These are phyloP conservation scores for Metridium senile DNA, from an alignment of 92 coral and sea anemone species.

Conservation along the genomic window DNA sequence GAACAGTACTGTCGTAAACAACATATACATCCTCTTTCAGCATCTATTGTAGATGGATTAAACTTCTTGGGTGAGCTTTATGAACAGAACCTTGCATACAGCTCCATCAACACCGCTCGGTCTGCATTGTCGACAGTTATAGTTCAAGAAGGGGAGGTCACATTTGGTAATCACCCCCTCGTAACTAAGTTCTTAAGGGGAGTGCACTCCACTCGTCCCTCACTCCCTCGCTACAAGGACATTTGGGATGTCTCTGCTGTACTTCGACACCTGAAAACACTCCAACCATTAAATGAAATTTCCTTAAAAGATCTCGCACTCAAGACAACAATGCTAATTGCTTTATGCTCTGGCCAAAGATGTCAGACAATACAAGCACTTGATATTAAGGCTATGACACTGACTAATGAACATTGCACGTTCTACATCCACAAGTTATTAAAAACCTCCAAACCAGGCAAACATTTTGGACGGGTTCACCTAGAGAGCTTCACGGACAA, in stretches of 20 bases:
- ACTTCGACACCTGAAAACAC: conserved; percentile 22
- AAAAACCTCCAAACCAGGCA: conserved; percentile 45
- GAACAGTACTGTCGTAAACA: conserved; percentile 53
- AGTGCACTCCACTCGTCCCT: conserved; percentile 44
- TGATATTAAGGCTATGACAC: conserved; percentile 32
- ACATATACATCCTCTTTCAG: conserved; percentile 46
- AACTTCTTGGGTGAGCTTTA: conserved; percentile 41
- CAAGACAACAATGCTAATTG: conserved; percentile 58
- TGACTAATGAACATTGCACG: conserved; percentile 26
- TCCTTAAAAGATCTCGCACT: conserved; percentile 44
- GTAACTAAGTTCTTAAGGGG: conserved; percentile 36
- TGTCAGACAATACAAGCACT: conserved; percentile 61
- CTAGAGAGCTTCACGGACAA: conserved; percentile 30
- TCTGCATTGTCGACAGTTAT: conserved; percentile 46
- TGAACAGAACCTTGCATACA: conserved; percentile 38
- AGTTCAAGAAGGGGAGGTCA: conserved; percentile 12
- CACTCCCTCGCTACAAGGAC: conserved; percentile 46
- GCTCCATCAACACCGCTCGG: conserved; percentile 47
- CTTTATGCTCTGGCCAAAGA: conserved; percentile 58
- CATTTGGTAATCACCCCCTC: conserved; percentile 53
- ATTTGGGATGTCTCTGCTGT: conserved; percentile 63
- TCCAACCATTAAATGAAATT: conserved; percentile 43
- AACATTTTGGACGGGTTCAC: conserved; percentile 45
- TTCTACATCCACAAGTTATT: conserved; percentile 47
- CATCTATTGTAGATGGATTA: conserved; percentile 43